Percentiles rank a stretch among this genome's conserved stretches.
Conservation (phyloP, 37 sponge, comb jelly and placozoan species). For the Cliona cf. orientalis region DNA sequence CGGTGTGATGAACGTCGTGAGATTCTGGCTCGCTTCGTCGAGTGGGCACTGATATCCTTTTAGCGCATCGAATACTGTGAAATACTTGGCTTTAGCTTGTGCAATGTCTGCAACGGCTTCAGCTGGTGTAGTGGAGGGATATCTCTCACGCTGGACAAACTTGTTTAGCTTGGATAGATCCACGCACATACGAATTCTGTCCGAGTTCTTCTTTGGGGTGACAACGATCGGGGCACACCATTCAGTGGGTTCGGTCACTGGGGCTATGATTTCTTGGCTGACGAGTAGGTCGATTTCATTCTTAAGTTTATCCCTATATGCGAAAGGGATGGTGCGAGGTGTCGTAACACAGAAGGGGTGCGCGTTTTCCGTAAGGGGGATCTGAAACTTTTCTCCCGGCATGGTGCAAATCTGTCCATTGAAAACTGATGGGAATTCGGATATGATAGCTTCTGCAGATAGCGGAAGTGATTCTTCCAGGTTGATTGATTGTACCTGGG, state of each 20-base stretch:
- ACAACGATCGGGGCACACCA: slow-evolving; percentile 59
- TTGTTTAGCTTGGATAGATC: slow-evolving; percentile 40
- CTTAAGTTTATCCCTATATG: slow-evolving; percentile 45
- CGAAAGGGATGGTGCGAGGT: slow-evolving; percentile 34
- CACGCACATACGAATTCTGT: slow-evolving; percentile 50
- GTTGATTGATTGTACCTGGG: not conserved
- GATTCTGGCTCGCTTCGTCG: slow-evolving; percentile 50
- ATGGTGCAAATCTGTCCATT: slow-evolving; percentile 21
- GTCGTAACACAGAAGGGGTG: slow-evolving; percentile 50
- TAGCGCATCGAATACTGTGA: slow-evolving; percentile 43
- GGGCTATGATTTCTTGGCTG: slow-evolving; percentile 20
- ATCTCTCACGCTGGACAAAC: slow-evolving; percentile 23
- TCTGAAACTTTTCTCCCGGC: slow-evolving; percentile 46
- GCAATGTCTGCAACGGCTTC: slow-evolving; percentile 51
- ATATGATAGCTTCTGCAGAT: not conserved
- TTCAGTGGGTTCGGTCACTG: slow-evolving; percentile 45
- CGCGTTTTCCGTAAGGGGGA: slow-evolving; percentile 35
- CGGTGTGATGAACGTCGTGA: slow-evolving; percentile 64
- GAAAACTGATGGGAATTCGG: slow-evolving; percentile 2
- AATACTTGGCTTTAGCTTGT: slow-evolving; percentile 29
- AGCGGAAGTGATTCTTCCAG: not conserved
- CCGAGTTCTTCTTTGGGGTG: slow-evolving; percentile 44
- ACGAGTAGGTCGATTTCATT: slow-evolving; percentile 40
- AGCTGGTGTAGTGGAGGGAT: slow-evolving; percentile 31
- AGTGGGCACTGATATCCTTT: slow-evolving; percentile 65